Base-by-base conservation (phyloP, 2,797 vertebrate genomes). In the Sciaenops ocellatus region DNA sequence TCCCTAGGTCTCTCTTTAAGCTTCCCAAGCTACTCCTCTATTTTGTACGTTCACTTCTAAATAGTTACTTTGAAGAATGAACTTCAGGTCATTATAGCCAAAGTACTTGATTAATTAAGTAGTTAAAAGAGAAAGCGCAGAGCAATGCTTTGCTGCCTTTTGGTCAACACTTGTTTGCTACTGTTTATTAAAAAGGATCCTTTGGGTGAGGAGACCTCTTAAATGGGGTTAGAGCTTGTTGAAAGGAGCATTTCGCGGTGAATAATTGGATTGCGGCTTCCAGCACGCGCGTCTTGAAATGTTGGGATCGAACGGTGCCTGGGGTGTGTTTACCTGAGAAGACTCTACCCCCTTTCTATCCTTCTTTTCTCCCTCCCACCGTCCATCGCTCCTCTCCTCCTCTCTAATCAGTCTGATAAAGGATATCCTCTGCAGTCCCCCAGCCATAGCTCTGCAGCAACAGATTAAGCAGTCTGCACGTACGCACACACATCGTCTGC, bases 211-310 rank as follows among this genome's bases (percentile, higher is more conserved):
- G 48, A 89, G 87, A 94, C 92, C 86, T 91, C 73, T 88, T 93
- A 90, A 93, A 91, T 86, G 80, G 92, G 90, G 92, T 93, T 86
- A 89, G 85, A 73, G 74, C 89, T 87, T 80, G 85, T 91, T 90
- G 89, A 92, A 90, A 90, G 91, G 87, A 69, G 76, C 73, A 59
- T 90, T 92, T 90, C 34, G 73, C 16, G 11, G 73, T 88, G 90
- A 94, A 92, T 95, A 94, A 95, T 95, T 94, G 92, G 86, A 92
- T 90, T 86, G 86, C 62, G 80, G 87, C 86, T 83, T 79, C 83
- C 85, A 87, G 91, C 76, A 76, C 57, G 88, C 80, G 80, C 89
- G 79, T 85, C 85, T 90, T 93, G 87, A 89, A 90, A 88, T 74
- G 91, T 86, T 84, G 81, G 83, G 87, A 93, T 90, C 76, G 87